Evolutionary conservation across 2,113 vertebrate genomes (phyloP), one percentile per base, ranked within the genome.

Genomic region (Syngnathus floridae): DNA sequence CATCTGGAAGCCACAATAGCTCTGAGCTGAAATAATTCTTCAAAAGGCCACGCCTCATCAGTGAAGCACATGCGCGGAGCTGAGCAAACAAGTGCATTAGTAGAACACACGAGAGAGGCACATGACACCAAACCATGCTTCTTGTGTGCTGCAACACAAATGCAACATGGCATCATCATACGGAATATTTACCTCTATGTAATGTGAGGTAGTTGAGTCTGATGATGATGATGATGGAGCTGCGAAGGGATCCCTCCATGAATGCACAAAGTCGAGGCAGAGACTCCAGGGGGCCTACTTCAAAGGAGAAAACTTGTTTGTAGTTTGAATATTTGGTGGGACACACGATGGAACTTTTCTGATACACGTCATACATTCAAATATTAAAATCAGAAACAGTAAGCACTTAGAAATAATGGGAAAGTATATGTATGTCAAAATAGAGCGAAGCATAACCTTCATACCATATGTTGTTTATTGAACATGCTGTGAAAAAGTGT

Each of bases 41-140:
- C 58, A 79, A 81, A 82, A 58, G 31, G 69, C 80, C 77, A 80
- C 74, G 52, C 83, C 84, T 70, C 16, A 14, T 10, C 19, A 59
- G 54, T 41, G 11, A 66, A 59, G 11, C 73, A 72, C 63, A 64
- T 43, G 46, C 16, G 19, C 6, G 1, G 38, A 55, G 54, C 40
- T 66, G 64, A 75, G 58, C n/a, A 73, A 79, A 74, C 65, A 86
- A 65, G 70, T 60, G 64, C 45, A 63, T 37, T 22, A 48, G 57
- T 46, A 64, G 2, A n/a, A 52, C n/a, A 40, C 38, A 2, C 21
- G 12, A 43, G 38, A 22, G n/a, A 43, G 38, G 59, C 21, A 3
- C 59, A 61, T 13, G 26, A 61, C 38, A 41, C 26, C n/a, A 21
- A 38, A 38, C 10, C n/a, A 26, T 7, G 5, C 9, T 40, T 31